Evolutionary conservation across 2,113 vertebrate species (phyloP), one percentile per base, ranked within the genome.

Genomic region (Austrofundulus limnaeus): DNA sequence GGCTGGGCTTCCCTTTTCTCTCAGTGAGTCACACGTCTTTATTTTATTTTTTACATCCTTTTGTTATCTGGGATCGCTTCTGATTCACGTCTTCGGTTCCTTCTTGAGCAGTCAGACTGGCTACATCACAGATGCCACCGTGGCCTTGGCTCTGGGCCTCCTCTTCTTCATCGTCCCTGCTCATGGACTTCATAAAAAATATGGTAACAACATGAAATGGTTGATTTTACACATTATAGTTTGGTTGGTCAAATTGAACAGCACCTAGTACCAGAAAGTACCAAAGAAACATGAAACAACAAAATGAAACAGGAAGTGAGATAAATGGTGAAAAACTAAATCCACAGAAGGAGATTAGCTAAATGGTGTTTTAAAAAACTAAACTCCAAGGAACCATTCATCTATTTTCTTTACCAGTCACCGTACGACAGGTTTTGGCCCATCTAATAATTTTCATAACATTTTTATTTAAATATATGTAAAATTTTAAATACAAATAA

Each of bases 111-210:
- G 95, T 67, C 88, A 95, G 39, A 53, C 74, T 20, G 88, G 90
- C 39, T 94, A 85, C 85, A 90, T 93, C 82, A 93, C 94, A 0
- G 95, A 98, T 69, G 94, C 96, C 81, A 96, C 95, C 16, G 94
- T 91, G 49, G 94, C 96, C 46, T 89, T 98, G 72, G 56, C 94
- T 59, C 64, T 96, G 71, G 96, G 96, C 28, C n/a, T 97, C 15
- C 75, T 94, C 15, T 94, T 98, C 72, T 98, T 96, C 83, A 78
- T 98, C 56, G 90, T 95, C 55, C 96, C 95, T 42, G 93, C 93
- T 61, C 85, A 95, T 64, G 88, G 42, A 51, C 61, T 90, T 56
- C 81, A 75, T 77, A 87, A 80, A 41, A 88, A 86, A 68, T 72
- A 88, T 8, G 93, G 93, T 93, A 86, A 90, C 82, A 87, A 53